Percentiles rank a stretch among this genome's conserved stretches.
These are phyloP conservation scores for Felis chaus DNA, from an alignment of 2,113 vertebrate genomes.

Conservation along the genomic window DNA sequence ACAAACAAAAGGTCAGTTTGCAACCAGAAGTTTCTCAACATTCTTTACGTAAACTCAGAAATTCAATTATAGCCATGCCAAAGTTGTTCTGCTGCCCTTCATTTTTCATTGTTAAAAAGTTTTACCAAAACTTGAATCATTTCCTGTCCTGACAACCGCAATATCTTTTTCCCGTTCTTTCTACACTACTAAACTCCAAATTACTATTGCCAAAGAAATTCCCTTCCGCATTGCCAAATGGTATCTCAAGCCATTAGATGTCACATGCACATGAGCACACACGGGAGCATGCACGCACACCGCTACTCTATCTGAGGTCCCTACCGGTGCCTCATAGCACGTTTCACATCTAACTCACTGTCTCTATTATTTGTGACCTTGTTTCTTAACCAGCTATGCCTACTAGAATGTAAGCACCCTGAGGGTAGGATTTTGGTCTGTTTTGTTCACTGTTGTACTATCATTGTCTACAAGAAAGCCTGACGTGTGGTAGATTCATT, in stretches of 20 bases:
- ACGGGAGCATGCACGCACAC: rapidly evolving
- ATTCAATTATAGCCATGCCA: slow-evolving; percentile 29
- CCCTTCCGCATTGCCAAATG: background rate
- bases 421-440: background rate
- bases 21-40: slow-evolving; percentile 59
- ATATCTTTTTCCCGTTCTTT: background rate
- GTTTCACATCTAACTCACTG: background rate
- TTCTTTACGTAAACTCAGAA: slow-evolving; percentile 57
- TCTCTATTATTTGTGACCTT: background rate
- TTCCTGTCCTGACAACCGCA: slow-evolving; percentile 69
- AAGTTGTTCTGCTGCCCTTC: background rate
- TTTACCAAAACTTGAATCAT: slow-evolving; percentile 68
- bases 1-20: slow-evolving; percentile 31
- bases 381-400: background rate
- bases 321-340: rapidly evolving
- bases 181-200: background rate
- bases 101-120: slow-evolving; percentile 59
- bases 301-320: background rate
- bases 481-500: background rate
- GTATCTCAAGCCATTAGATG: background rate
- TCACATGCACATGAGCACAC: background rate
- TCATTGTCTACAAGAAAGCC: slow-evolving; percentile 4
- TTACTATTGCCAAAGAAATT: background rate
- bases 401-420: background rate
- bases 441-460: background rate